Base-by-base conservation (phyloP, 2,888 invertebrate species). In the Congeria kusceri region DNA sequence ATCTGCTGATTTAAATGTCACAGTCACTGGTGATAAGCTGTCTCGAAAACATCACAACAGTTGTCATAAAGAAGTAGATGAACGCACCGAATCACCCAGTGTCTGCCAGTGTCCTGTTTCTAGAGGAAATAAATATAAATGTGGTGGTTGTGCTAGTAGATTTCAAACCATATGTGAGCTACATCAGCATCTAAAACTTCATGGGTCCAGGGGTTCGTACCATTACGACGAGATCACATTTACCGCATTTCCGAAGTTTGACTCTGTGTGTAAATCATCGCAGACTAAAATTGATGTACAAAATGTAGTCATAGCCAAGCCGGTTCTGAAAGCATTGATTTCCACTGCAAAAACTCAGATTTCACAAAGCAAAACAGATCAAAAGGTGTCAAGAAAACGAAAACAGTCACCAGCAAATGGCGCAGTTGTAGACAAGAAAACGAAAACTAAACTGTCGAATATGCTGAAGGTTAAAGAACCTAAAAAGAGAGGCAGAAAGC, bases 121-220 rank as follows among this genome's bases (percentile, higher is more conserved):
- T n/a, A n/a, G n/a, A n/a, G n/a, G n/a, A n/a, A 49, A 69, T 32
- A 70, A 62, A 32, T 70, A 56, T 32, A 27, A 53, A 7, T 80
- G 80, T 73, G 80, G 80, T 28, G 64, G 61, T 13, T 80, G 80
- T 46, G 25, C 56, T 9, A 58, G 39, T 32, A 27, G 15, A 15
- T 80, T 80, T 57, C 23, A 61, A 23, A 68, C 80, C 7, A 76
- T 80, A 5, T 80, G 80, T 66, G 61, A 61, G 11, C 49, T 80
- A 2, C 80, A 80, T 62, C 56, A 69, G 20, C 80, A 80, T 29
- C 18, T 80, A 15, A 49, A 62, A 4, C n/a, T 39, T 7, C 80
- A 80, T 56, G 47, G 53, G 15, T 58, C 69, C 25, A 68, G 62
- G 32, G 76, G 80, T 0, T 80, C 72, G 4, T 80, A 80, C 46